A percentile compares a stretch with the other conserved stretches of the same genome.
Evolutionary conservation across 2,113 vertebrate genomes (phyloP).

Genomic region (Pionites leucogaster): DNA sequence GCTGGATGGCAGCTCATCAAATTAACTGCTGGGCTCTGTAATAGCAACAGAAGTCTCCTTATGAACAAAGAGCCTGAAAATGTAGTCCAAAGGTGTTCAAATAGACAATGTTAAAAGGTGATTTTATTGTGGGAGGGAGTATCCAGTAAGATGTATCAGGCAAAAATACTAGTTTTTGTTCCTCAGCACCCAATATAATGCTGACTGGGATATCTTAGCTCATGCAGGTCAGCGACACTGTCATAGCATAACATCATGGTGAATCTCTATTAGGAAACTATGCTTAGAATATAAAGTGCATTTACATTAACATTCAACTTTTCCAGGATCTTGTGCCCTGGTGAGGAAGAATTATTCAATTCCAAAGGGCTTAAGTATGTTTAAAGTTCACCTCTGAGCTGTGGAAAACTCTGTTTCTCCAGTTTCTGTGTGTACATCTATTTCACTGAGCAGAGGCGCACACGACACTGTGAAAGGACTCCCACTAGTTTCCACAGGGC

Average conservation of each 20-base stretch:
- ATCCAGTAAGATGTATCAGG: neutral
- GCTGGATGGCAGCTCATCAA: neutral
- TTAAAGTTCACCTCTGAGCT: neutral
- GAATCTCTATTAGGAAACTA: neutral
- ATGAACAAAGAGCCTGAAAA: neutral
- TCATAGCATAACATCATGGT: neutral
- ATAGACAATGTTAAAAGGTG: neutral
- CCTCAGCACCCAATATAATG: neutral
- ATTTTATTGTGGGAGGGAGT: neutral
- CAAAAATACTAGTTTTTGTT: neutral
- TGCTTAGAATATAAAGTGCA: neutral
- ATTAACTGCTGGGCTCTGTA: neutral
- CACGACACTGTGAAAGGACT: neutral
- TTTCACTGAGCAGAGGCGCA: neutral
- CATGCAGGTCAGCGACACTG: neutral
- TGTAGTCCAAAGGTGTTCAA: neutral
- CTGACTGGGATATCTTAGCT: neutral
- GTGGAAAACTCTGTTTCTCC: neutral
- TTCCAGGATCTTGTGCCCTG: neutral
- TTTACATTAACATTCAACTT: neutral
- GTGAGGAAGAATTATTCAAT: neutral
- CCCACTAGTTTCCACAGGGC: neutral
- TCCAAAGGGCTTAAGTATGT: neutral
- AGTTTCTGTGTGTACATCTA: neutral
- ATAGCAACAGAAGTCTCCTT: neutral